Base-by-base conservation (phyloP, 1,140 invertebrate genomes). In the Zaprionus capensis region DNA sequence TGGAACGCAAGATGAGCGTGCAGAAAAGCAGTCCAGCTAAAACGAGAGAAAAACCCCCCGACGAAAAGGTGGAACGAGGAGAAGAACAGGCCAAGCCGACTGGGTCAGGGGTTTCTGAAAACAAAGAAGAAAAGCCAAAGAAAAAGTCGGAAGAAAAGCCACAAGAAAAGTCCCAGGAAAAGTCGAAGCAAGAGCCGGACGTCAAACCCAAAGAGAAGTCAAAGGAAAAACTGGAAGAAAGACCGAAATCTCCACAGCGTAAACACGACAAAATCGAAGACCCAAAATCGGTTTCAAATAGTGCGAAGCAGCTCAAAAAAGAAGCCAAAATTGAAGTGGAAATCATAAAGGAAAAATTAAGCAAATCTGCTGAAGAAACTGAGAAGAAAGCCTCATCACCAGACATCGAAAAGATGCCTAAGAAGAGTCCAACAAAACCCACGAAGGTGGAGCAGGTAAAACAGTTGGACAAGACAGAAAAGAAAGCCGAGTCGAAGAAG, bases 21-120 rank as follows among this genome's bases (percentile, higher is more conserved):
- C 82, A 91, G 22, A 87, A 91, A 58, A 76, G 61, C 24, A 91
- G 81, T 68, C 86, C 83, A n/a, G 41, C 68, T 14, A 86, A 76
- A 31, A 34, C 72, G 11, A 91, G 87, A 6, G 91, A 91, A n/a
- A 81, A 91, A 26, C 90, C 91, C 4, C 90, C 91, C 11, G 91
- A 91, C 38, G 82, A 78, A 31, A 58, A 34, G 24, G 14, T 11
- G 7, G 38, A 34, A 5, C 46, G 4, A 28, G 20, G n/a, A 11
- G 38, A 66, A 14, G 41, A 24, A 41, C 12, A 56, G 5, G 36
- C 38, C n/a, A 44, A 46, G 9, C 7, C 41, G 0, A 68, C 20
- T 49, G 5, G 12, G 0, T 24, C 46, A 4, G 17, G 41, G 12
- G 6, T 14, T n/a, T 2, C 28, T 15, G 46, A 14, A 59, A 65